Conservation (phyloP, 2,888 invertebrate species). For the Thalpophila matura region DNA sequence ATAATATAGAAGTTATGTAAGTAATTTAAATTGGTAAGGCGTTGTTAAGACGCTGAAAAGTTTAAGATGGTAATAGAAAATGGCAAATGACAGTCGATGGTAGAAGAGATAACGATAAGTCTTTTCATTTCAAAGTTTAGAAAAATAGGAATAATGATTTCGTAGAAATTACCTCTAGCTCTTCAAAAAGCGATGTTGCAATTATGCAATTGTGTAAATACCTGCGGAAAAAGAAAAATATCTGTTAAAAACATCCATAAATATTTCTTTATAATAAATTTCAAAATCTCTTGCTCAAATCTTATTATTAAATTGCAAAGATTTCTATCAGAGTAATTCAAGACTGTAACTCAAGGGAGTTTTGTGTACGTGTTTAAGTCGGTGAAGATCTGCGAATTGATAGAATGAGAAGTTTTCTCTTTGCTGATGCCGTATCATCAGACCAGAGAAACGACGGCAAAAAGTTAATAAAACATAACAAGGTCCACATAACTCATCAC, state of each 20-base stretch:
- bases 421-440: conserved; percentile 24
- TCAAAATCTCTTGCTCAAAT: neutral
- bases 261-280: neutral
- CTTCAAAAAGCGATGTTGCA: neutral
- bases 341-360: conserved; percentile 30
- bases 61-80: neutral
- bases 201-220: conserved; percentile 11
- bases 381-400: conserved; percentile 43
- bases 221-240: conserved; percentile 34
- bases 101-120: no score
- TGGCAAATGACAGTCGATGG: neutral
- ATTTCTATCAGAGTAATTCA: conserved; percentile 37
- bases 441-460: conserved; percentile 15
- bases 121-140: neutral
- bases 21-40: neutral
- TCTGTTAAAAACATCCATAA: conserved; percentile 17
- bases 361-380: conserved; percentile 36
- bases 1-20: neutral
- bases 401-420: conserved; percentile 46
- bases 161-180: conserved; percentile 16
- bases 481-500: conserved; percentile 16
- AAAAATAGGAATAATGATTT: neutral
- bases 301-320: conserved; percentile 41
- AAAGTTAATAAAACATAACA: conserved; percentile 42
- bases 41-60: neutral